phyloP scores from a whole-genome alignment of 2,888 invertebrate species.

The Apeira syringaria region DNA sequence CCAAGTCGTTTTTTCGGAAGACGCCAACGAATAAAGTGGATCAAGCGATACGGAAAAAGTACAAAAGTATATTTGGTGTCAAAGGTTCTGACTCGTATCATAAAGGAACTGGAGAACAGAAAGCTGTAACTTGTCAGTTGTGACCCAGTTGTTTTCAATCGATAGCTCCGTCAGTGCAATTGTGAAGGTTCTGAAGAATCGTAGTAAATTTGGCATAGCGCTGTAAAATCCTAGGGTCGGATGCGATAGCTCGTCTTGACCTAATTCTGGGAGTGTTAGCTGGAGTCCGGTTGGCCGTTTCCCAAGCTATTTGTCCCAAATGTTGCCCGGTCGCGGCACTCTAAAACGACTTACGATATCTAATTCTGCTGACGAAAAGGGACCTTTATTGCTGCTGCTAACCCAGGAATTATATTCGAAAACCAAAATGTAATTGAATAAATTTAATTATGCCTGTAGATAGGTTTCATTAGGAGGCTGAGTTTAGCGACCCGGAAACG shows the following conservation, averaged over 20 bases:
- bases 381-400: constrained; percentile 44
- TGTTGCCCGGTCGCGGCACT: constrained; percentile 44
- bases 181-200: constrained; percentile 28
- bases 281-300: constrained; percentile 48
- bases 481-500: constrained; percentile 29
- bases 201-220: constrained; percentile 50
- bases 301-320: constrained; percentile 62
- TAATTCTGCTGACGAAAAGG: constrained; percentile 56
- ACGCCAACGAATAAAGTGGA: constrained; percentile 14
- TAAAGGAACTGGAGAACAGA: constrained; percentile 6
- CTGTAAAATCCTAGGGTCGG: constrained; percentile 42
- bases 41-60: constrained; percentile 12
- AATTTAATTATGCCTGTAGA: constrained; percentile 18
- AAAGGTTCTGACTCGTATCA: constrained; percentile 4
- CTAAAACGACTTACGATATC: constrained; percentile 51
- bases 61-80: constrained; percentile 12
- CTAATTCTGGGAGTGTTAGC: constrained; percentile 56
- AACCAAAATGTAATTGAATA: constrained; percentile 28
- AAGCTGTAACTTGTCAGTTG: constrained; percentile 8
- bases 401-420: constrained; percentile 25
- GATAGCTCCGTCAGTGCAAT: constrained; percentile 6
- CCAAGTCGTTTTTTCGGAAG: constrained; percentile 16
- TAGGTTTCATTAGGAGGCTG: background rate
- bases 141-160: constrained; percentile 16
- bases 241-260: constrained; percentile 55